Conservation (phyloP, 2,113 vertebrate species). For the Azemiops feae region DNA sequence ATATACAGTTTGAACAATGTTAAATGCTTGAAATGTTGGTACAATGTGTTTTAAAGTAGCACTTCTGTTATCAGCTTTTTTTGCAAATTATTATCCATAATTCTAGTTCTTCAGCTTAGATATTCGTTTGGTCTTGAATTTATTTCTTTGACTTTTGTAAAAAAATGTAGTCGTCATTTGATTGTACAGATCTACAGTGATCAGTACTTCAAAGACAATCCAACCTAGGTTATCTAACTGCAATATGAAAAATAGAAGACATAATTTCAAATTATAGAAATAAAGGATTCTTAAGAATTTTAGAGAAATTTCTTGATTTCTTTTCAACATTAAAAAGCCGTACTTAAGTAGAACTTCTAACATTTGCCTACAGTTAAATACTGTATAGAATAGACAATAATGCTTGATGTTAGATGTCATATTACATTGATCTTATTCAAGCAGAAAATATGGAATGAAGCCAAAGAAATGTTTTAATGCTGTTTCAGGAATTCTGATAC, state of each 20-base stretch:
- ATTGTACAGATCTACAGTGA: not conserved
- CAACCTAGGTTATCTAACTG: not conserved
- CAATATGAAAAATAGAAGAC: not conserved
- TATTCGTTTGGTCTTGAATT: not conserved
- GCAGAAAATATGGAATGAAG: not conserved
- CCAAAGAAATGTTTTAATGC: not conserved
- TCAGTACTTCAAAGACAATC: not conserved
- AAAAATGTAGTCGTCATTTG: not conserved
- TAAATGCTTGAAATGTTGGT: not conserved
- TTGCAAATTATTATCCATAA: not conserved
- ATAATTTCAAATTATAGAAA: not conserved
- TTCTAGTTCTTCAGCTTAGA: not conserved
- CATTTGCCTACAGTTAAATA: not conserved
- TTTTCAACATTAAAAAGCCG: not conserved
- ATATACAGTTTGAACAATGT: not conserved
- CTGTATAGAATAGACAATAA: not conserved
- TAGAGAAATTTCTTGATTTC: not conserved
- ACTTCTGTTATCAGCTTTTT: not conserved
- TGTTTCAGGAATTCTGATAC: not conserved
- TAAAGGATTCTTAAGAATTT: not conserved
- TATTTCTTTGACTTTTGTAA: not conserved
- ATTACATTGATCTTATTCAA: not conserved
- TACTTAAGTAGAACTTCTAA: not conserved
- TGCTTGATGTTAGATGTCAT: not conserved
- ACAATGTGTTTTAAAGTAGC: not conserved